Evolutionary conservation across 1,140 invertebrate species (phyloP).

Genomic region (Papilio aristodemus): DNA sequence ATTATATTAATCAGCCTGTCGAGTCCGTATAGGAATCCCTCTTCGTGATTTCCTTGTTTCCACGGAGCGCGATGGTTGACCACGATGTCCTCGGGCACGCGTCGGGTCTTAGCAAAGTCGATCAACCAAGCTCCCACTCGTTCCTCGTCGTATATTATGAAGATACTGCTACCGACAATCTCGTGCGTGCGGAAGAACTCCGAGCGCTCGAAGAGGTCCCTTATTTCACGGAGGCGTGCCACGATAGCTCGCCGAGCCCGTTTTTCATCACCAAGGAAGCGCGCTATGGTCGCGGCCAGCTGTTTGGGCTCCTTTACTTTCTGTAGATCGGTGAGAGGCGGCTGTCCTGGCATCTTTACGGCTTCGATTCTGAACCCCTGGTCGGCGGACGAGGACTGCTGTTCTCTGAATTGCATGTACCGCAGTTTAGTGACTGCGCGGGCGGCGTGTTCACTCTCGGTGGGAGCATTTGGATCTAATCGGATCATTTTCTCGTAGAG

Average conservation of each 20-base stretch:
- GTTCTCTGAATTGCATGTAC: conserved; percentile 97
- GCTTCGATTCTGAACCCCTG: conserved; percentile 98
- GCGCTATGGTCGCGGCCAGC: conserved; percentile 88
- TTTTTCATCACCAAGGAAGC: conserved; percentile 87
- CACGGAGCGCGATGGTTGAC: conserved; percentile 90
- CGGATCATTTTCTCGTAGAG: conserved; percentile 97
- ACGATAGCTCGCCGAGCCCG: conserved; percentile 86
- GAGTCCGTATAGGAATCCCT: conserved; percentile 94
- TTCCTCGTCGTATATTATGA: conserved; percentile 94
- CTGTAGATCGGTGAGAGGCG: conserved; percentile 88
- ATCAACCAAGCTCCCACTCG: conserved; percentile 96
- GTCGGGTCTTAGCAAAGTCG: conserved; percentile 95
- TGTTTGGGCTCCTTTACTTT: conserved; percentile 89
- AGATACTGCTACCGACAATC: conserved; percentile 96
- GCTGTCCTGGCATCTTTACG: conserved; percentile 89
- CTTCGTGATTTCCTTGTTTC: conserved; percentile 96
- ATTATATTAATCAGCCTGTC: conserved; percentile 87
- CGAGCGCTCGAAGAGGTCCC: conserved; percentile 90
- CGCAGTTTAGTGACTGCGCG: conserved; percentile 94
- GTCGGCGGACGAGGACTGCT: conserved; percentile 94
- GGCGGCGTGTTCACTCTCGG: conserved; percentile 87
- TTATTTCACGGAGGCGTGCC: conserved; percentile 88
- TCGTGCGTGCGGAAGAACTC: conserved; percentile 94
- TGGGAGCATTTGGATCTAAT: conserved; percentile 92
- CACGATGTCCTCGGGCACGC: conserved; percentile 85